Conservation (phyloP, 2,113 vertebrate species). For the Neomonachus schauinslandi region DNA sequence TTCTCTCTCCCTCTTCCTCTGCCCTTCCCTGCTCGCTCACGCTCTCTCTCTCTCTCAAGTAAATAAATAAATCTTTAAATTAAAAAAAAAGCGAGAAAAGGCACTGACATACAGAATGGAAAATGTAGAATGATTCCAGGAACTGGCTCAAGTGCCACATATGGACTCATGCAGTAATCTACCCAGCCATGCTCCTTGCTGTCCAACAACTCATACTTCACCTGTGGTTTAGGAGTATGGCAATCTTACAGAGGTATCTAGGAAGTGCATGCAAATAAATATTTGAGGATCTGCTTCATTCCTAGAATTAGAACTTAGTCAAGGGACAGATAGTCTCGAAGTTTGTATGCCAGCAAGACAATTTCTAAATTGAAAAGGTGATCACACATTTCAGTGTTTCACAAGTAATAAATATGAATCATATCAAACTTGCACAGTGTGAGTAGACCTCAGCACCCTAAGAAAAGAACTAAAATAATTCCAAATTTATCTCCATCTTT, state of each 20-base stretch:
- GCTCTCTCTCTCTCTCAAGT: background rate
- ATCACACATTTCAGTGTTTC: slow-evolving; percentile 20
- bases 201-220: background rate
- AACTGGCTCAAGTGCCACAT: background rate
- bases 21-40: background rate
- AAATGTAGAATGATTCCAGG: background rate
- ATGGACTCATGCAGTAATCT: no score
- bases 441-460: background rate
- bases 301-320: background rate
- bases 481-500: slow-evolving; percentile 72
- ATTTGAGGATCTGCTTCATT: background rate
- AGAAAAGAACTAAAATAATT: slow-evolving; percentile 54
- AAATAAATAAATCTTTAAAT: background rate
- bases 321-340: background rate
- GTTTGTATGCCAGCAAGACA: background rate
- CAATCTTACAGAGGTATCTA: background rate
- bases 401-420: slow-evolving; percentile 5
- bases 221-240: background rate
- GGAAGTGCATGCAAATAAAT: background rate
- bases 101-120: background rate
- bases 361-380: background rate
- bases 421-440: background rate
- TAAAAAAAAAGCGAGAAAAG: background rate
- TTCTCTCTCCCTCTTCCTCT: background rate
- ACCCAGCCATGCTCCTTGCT: background rate